Conservation (phyloP, 2,113 vertebrate species). For the Spea multiplicata region DNA sequence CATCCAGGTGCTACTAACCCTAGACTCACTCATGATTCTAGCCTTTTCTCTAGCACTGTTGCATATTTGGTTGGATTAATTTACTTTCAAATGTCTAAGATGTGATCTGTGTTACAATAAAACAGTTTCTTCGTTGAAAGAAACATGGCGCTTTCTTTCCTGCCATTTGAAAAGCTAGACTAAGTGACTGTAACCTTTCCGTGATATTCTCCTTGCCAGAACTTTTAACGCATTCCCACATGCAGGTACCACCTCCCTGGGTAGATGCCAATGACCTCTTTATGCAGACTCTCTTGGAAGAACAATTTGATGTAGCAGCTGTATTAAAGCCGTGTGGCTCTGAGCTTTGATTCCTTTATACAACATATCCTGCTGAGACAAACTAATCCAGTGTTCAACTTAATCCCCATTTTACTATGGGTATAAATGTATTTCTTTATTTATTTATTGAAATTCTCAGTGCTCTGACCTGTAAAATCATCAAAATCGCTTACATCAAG, state of each 20-base stretch:
- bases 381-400: constrained; percentile 43
- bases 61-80: too few relatives aligned
- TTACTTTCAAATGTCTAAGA: too few relatives aligned
- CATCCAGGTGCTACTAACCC: too few relatives aligned
- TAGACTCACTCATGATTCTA: too few relatives aligned
- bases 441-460: constrained; percentile 3
- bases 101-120: too few relatives aligned
- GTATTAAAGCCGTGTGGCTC: neutral
- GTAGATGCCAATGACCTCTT: constrained; percentile 37
- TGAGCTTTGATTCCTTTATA: constrained; percentile 19
- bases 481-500: too few relatives aligned
- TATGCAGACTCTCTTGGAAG: constrained; percentile 34
- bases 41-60: too few relatives aligned
- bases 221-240: neutral
- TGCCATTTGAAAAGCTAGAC: too few relatives aligned
- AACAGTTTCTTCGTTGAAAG: too few relatives aligned
- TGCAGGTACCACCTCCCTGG: constrained; percentile 7
- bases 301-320: constrained; percentile 27
- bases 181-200: too few relatives aligned
- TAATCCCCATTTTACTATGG: constrained; percentile 40
- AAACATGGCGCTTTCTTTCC: too few relatives aligned
- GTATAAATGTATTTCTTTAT: constrained; percentile 2
- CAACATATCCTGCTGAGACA: constrained; percentile 39
- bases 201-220: neutral
- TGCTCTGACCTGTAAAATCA: constrained; percentile 3